Percentiles rank a stretch among this genome's conserved stretches.
Conservation (phyloP, 2,113 vertebrate species). For the Brienomyrus brachyistius region DNA sequence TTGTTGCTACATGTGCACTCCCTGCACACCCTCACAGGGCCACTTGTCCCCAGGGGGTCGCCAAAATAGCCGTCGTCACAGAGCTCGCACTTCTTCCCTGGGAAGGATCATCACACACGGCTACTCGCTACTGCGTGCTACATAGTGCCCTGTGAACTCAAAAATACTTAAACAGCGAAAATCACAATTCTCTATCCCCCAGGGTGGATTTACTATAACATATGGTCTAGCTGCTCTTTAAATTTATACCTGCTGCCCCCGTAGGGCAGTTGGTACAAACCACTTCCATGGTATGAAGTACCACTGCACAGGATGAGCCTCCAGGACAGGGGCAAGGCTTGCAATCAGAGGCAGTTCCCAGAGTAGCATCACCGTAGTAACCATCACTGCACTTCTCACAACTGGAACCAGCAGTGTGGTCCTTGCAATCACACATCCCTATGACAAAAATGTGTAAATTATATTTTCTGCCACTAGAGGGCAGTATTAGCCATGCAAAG, state of each 20-base stretch:
- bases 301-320: conserved; percentile 75
- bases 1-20: conserved; percentile 87
- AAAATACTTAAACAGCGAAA: background rate
- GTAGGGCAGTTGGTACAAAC: conserved; percentile 91
- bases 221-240: background rate
- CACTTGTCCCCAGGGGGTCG: conserved; percentile 70
- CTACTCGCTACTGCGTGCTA: background rate
- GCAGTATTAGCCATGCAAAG: conserved; percentile 1
- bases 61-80: conserved; percentile 94
- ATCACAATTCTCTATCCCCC: background rate
- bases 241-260: conserved; percentile 76
- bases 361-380: conserved; percentile 80
- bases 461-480: conserved; percentile 24
- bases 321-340: conserved; percentile 80
- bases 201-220: background rate
- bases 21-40: conserved; percentile 66
- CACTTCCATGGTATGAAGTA: conserved; percentile 80
- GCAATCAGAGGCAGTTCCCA: conserved; percentile 70
- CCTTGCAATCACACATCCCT: conserved; percentile 81
- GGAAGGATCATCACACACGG: rapidly evolving
- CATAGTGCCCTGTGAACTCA: background rate
- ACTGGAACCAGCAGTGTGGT: conserved; percentile 79
- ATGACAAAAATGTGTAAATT: background rate
- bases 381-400: conserved; percentile 86
- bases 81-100: conserved; percentile 90